Conservation (phyloP, 2,797 vertebrate species). For the Synanceia verrucosa region DNA sequence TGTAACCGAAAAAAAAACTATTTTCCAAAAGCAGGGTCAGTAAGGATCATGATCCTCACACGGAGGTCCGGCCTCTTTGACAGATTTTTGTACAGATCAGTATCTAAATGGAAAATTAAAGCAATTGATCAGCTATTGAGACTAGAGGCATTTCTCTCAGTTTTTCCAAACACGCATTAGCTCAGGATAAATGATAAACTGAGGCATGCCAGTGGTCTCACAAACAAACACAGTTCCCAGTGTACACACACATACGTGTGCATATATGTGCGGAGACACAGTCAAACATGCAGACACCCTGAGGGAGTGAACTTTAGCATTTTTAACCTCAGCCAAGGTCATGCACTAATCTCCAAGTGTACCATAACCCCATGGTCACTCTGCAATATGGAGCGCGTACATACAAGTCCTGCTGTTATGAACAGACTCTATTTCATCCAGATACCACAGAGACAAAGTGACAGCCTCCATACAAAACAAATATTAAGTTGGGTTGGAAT, state of each 20-base stretch:
- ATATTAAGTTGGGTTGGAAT: constrained; percentile 41
- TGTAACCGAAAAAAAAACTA: constrained; percentile 38
- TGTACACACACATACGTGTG: neutral
- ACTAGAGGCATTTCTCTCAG: constrained; percentile 52
- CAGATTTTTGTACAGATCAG: constrained; percentile 55
- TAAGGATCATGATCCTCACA: constrained; percentile 50
- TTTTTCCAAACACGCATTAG: constrained; percentile 71
- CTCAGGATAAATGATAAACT: constrained; percentile 59
- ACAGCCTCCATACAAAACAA: constrained; percentile 39
- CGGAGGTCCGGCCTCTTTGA: constrained; percentile 35
- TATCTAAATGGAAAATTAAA: constrained; percentile 75
- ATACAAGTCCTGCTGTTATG: constrained; percentile 16
- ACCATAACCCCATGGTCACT: constrained; percentile 56
- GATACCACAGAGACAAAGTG: constrained; percentile 28
- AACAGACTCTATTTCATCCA: constrained; percentile 45
- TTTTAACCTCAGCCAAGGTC: constrained; percentile 64
- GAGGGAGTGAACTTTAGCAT: constrained; percentile 53
- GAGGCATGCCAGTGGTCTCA: constrained; percentile 19
- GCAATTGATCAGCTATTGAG: constrained; percentile 61
- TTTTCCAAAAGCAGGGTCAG: constrained; percentile 55
- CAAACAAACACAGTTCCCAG: constrained; percentile 4
- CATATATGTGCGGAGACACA: neutral
- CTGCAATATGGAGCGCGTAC: constrained; percentile 29
- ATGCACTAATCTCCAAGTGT: constrained; percentile 53
- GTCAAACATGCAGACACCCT: constrained; percentile 23